Percentiles rank a stretch among this genome's conserved stretches.
phyloP scores from a whole-genome alignment of 1,140 invertebrate genomes.

The Drosophila suzukii region DNA sequence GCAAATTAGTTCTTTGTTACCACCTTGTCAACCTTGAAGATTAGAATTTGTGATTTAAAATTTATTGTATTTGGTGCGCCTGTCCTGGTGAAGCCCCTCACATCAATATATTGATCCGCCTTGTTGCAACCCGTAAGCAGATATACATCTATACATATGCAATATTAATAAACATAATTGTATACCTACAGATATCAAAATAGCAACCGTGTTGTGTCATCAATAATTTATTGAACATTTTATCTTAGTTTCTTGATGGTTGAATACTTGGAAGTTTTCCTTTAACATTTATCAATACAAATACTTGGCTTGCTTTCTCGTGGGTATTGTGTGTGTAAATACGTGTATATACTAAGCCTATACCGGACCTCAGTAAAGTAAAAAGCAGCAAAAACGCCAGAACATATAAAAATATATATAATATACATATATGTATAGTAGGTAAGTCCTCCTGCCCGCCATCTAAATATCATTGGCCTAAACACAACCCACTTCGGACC shows the following conservation, averaged over 20 bases:
- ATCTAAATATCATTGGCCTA: constrained; percentile 45
- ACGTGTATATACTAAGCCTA: constrained; percentile 19
- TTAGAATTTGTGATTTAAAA: constrained; percentile 18
- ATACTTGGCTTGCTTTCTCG: constrained; percentile 44
- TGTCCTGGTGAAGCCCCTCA: neutral
- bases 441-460: constrained; percentile 19
- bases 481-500: constrained; percentile 19
- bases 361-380: constrained; percentile 60
- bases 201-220: constrained; percentile 37
- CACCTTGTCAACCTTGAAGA: neutral
- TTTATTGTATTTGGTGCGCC: constrained; percentile 7
- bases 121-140: constrained; percentile 40
- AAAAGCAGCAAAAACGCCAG: constrained; percentile 77
- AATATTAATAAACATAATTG: constrained; percentile 49
- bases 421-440: constrained; percentile 53
- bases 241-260: constrained; percentile 69
- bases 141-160: constrained; percentile 33
- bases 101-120: constrained; percentile 31
- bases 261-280: constrained; percentile 68
- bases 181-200: constrained; percentile 20
- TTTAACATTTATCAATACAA: constrained; percentile 58
- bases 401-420: constrained; percentile 79
- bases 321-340: constrained; percentile 25
- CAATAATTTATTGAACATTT: constrained; percentile 77
- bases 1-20: constrained; percentile 31